Base-by-base conservation (phyloP, 1,140 invertebrate genomes). In the Notospermus geniculatus region DNA sequence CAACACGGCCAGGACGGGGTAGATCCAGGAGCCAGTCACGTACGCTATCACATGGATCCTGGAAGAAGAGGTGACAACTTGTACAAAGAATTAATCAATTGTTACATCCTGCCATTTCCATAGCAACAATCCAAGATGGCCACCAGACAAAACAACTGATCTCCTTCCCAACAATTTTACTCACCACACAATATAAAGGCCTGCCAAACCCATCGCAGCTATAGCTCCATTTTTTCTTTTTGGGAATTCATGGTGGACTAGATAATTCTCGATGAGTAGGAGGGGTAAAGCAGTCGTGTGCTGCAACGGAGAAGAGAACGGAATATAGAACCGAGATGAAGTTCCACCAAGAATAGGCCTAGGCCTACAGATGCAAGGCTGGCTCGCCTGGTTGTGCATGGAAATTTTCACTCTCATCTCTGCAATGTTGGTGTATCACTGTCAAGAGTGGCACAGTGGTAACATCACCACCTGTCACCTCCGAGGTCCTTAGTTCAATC, bases 1-100 rank as follows among this genome's bases (percentile, higher is more conserved):
- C 17, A 95, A 75, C 0, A 92, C 87, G 53, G 87, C 85, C 62
- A 95, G 81, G 32, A 95, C 84, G 0, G 91, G 92, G 75, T 95
- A 95, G 0, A 94, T 91, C 92, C 92, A 95, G 43, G 77, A 64
- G 56, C 74, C 62, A 17, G 70, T 70, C 58, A 65, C 54, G 36
- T 69, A 76, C 2, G 76, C 77, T 46, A 79, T 68, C 71, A 71
- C 77, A 13, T 78, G 50, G 25, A 79, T 76, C 77, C 77, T 79
- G 54, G n/a, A 69, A 61, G 4, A 43, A 43, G 32, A 57, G 32
- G 15, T 36, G n/a, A 46, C 30, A 1, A 30, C n/a, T 39, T 39
- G n/a, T 9, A 39, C 22, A 60, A 28, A 55, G 1, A 25, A 11
- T 43, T 27, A 50, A 39, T 17, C 41, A 36, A 27, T 23, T 13